Percentiles rank a stretch among this genome's conserved stretches.
phyloP scores from a whole-genome alignment of 2,113 vertebrate genomes.

The Dendrocopos noguchii region DNA sequence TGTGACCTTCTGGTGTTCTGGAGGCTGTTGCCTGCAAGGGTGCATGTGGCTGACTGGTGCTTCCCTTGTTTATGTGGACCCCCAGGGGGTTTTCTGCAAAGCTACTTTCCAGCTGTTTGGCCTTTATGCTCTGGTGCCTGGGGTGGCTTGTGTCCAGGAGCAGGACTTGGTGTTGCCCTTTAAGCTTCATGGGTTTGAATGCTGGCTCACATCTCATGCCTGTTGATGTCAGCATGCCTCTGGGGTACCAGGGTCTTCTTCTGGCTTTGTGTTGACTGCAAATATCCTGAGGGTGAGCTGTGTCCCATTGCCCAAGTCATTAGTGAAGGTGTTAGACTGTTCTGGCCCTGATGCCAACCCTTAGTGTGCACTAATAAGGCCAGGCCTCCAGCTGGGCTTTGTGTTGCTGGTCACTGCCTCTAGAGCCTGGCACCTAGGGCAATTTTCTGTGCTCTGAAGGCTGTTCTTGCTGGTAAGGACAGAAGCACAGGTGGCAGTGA shows the following conservation, averaged over 20 bases:
- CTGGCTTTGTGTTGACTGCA: neutral
- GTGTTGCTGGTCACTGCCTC: neutral
- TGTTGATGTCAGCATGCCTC: neutral
- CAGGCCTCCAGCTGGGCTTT: neutral
- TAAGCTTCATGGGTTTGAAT: neutral
- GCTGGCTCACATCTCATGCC: neutral
- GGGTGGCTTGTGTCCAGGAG: neutral
- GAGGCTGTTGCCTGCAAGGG: neutral
- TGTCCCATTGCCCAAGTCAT: neutral
- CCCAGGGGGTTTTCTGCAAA: neutral
- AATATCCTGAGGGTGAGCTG: neutral
- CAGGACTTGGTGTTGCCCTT: neutral
- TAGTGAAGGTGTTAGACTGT: too few relatives aligned
- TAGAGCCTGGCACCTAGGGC: neutral
- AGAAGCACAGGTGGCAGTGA: neutral
- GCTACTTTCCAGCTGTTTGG: neutral
- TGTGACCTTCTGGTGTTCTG: neutral
- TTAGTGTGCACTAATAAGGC: neutral
- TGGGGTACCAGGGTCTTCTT: neutral
- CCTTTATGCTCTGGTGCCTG: neutral
- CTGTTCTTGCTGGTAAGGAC: neutral
- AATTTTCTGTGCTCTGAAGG: neutral
- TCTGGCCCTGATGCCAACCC: neutral
- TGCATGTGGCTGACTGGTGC: rapidly evolving
- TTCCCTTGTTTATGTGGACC: neutral